These are phyloP conservation scores for Indicator indicator DNA, from an alignment of 2,113 vertebrate genomes.

Conservation along the genomic window DNA sequence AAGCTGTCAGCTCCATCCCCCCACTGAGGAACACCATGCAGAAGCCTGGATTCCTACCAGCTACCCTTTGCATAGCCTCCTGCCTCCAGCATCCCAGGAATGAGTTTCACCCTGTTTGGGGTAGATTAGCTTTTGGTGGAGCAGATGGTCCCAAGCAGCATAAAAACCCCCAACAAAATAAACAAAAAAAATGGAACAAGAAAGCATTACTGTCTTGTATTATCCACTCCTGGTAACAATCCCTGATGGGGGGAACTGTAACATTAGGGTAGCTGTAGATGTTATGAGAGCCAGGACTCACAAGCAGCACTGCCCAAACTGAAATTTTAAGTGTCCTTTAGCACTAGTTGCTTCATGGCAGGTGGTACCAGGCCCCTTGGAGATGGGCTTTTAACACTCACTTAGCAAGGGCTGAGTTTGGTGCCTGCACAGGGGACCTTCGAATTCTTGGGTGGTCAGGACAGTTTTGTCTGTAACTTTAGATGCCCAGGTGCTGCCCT, in stretches of 20 bases:
- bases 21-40: not conserved
- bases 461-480: not conserved
- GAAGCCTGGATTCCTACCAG: not conserved
- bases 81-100: not conserved
- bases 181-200: too few relatives aligned
- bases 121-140: not conserved
- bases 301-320: not conserved
- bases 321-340: not conserved
- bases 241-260: not conserved
- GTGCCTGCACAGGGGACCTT: not conserved
- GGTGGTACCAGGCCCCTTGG: not conserved
- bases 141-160: not conserved
- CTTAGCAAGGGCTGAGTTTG: not conserved
- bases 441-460: not conserved
- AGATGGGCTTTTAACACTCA: not conserved
- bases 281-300: not conserved
- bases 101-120: not conserved
- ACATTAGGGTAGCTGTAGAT: not conserved
- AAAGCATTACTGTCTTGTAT: not conserved
- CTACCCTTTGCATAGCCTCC: not conserved
- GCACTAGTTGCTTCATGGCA: not conserved
- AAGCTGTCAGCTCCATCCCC: not conserved
- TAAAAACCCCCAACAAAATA: not conserved
- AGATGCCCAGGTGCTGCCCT: not conserved
- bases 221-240: not conserved